Evolutionary conservation across 64 coral and sea anemone genomes (phyloP), one percentile per base, ranked within the genome.

Genomic region (Stylophora pistillata): DNA sequence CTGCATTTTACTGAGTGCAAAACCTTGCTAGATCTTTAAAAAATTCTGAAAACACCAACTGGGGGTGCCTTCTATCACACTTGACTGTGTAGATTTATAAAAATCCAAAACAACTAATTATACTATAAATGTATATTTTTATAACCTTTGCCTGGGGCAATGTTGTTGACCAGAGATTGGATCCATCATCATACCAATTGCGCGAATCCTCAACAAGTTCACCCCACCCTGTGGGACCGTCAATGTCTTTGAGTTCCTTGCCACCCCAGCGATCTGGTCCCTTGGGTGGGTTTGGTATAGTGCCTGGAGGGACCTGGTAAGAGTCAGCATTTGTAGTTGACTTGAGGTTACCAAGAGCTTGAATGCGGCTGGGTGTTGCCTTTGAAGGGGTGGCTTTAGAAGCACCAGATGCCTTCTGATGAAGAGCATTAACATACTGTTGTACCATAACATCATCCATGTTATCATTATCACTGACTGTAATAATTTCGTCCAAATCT

Each of bases 371-470:
- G 13, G 95, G 91, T 23, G 91, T 97, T 18, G 90, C 64, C 82
- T 93, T 97, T 4, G 55, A 30, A 54, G 29, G n/a, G 21, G 32
- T 73, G 53, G 27, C 13, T 26, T 33, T 68, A 18, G 47, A 11
- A 13, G 29, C 61, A 70, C 86, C 78, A 28, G 73, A 56, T 16
- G 60, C 55, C 16, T 95, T 77, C 17, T 93, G 56, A 16, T 90
- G 91, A 60, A 97, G 84, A 34, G 75, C 81, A 86, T 80, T 91
- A 78, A 97, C 78, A 56, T 93, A 97, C 77, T 97, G 91, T 21
- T 97, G 91, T 21, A 97, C 95, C 30, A 97, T 74, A 9, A 97
- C 82, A 84, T 97, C 95, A 88, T 90, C 73, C 9, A 97, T 71
- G 55, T 93, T 92, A 57, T 97, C 95, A 77, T 97, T 93, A 70